Evolutionary conservation across 2,113 vertebrate species (phyloP).

Genomic region (Mastomys natalensis): DNA sequence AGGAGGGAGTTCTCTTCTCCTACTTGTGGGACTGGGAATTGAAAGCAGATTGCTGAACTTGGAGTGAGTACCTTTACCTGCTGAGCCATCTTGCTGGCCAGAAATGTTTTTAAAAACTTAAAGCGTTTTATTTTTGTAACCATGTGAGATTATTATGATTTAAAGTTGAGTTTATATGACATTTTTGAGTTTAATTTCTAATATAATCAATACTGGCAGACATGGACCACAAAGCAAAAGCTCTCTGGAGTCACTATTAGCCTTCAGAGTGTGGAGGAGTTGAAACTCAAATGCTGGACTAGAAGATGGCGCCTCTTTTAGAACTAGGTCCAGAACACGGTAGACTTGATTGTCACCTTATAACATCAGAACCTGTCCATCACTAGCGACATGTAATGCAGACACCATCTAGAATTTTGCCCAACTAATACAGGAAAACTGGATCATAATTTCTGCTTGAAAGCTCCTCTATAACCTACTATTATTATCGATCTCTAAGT

Average conservation of each 20-base stretch:
- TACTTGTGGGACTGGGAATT: not conserved
- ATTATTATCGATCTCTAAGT: not conserved
- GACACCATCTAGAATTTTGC: not conserved
- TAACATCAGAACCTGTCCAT: not conserved
- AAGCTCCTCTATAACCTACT: not conserved
- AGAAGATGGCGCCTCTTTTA: not conserved
- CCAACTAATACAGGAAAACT: slow-evolving; percentile 33
- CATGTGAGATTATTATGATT: slow-evolving; percentile 22
- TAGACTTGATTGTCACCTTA: not conserved
- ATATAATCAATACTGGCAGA: slow-evolving; percentile 9
- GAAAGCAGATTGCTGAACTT: not conserved
- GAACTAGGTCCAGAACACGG: not conserved
- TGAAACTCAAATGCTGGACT: not conserved
- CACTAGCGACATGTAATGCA: not conserved
- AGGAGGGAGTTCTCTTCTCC: not conserved
- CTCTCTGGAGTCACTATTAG: not conserved
- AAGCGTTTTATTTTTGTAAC: slow-evolving; percentile 35
- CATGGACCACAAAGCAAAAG: not conserved
- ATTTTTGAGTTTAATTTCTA: slow-evolving; percentile 35
- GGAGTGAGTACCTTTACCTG: not conserved
- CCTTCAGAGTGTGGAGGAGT: not conserved
- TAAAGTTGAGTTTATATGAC: slow-evolving; percentile 21
- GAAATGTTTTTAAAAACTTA: not conserved
- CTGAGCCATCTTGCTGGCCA: not conserved
- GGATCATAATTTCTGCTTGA: slow-evolving; percentile 27